Conservation (phyloP, 2,888 invertebrate genomes). For the Ornithoptera priamus region DNA sequence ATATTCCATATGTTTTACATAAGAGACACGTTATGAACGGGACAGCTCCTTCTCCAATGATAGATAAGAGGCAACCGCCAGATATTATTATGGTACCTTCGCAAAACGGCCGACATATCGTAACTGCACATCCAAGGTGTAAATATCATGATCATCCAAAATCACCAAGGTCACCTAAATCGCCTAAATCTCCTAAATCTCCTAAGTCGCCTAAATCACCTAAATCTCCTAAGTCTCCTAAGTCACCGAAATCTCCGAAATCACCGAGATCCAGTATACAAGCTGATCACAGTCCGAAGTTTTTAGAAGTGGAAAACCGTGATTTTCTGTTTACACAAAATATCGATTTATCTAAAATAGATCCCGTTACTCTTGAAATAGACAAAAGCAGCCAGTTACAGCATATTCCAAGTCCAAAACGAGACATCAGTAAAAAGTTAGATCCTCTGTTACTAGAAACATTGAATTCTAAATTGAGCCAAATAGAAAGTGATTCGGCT, state of each 20-base stretch:
- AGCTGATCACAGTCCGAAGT: constrained; percentile 71
- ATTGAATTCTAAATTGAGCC: constrained; percentile 85
- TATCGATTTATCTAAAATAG: constrained; percentile 86
- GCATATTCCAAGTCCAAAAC: constrained; percentile 84
- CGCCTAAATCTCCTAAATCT: constrained; percentile 82
- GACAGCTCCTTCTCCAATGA: constrained; percentile 83
- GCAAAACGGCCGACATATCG: constrained; percentile 70
- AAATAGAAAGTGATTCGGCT: constrained; percentile 88
- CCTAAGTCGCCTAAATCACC: constrained; percentile 80
- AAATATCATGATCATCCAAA: constrained; percentile 77
- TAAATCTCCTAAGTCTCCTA: constrained; percentile 69
- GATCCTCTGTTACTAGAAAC: constrained; percentile 85
- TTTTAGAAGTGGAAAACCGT: constrained; percentile 76
- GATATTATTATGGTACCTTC: constrained; percentile 73
- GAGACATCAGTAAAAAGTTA: constrained; percentile 84
- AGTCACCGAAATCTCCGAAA: constrained; percentile 77
- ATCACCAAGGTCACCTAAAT: constrained; percentile 67
- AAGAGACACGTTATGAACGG: constrained; percentile 93
- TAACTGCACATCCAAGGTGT: constrained; percentile 71
- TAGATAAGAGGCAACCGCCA: constrained; percentile 66
- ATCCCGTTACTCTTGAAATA: constrained; percentile 85
- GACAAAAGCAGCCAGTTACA: constrained; percentile 83
- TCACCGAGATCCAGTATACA: constrained; percentile 71
- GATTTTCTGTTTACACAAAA: constrained; percentile 87
- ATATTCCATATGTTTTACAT: constrained; percentile 91